phyloP scores from a whole-genome alignment of 1,140 invertebrate genomes.

The Eriocheir sinensis region DNA sequence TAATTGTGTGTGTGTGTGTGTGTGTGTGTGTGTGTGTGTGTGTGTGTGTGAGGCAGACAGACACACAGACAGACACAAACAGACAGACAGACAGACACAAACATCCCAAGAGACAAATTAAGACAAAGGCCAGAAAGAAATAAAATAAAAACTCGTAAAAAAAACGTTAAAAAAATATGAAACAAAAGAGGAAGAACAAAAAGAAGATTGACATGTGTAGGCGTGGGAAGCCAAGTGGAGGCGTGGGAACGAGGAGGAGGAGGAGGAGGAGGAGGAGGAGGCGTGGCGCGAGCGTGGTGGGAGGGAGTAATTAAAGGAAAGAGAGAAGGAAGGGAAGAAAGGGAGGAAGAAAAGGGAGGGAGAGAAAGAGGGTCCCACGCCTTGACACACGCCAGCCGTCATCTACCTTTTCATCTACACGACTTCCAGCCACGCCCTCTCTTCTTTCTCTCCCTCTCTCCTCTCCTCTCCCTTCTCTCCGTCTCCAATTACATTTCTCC shows the following conservation, averaged over 20 bases:
- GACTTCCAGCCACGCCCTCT: background rate
- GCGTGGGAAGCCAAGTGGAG: background rate
- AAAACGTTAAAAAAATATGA: background rate
- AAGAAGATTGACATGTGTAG: background rate
- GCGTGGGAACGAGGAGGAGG: background rate
- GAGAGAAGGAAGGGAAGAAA: background rate
- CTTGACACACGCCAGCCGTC: conserved; percentile 18
- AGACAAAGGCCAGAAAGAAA: too few relatives aligned
- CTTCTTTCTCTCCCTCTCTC: background rate
- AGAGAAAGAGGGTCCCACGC: background rate
- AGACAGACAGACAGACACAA: too few relatives aligned
- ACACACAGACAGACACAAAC: too few relatives aligned
- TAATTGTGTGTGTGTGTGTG: too few relatives aligned
- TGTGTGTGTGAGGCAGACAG: too few relatives aligned
- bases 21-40: too few relatives aligned
- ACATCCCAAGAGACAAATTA: too few relatives aligned
- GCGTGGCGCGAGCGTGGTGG: background rate
- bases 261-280: background rate
- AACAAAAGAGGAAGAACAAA: background rate
- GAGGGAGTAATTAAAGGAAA: background rate
- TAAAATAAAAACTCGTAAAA: background rate
- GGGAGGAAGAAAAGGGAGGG: background rate
- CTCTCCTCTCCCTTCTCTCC: background rate
- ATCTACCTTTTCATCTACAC: conserved; percentile 1
- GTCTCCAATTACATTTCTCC: background rate